A percentile compares a stretch with the other conserved stretches of the same genome.
Evolutionary conservation across 2,888 invertebrate species (phyloP).

Genomic region (Coelinius sp.): DNA sequence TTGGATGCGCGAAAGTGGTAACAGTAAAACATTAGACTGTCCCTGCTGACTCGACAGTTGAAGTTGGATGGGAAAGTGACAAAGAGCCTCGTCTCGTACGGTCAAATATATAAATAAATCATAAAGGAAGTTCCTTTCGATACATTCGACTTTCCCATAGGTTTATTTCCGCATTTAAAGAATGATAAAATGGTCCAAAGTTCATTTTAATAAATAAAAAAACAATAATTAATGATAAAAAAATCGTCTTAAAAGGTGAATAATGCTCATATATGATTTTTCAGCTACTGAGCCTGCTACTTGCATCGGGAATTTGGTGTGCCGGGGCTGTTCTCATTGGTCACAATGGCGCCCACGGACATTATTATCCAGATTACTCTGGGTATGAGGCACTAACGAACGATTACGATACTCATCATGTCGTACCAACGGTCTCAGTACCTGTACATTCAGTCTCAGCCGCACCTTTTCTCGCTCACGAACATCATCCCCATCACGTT

Average conservation of each 20-base stretch:
- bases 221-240: too few relatives aligned
- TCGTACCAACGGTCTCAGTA: conserved; percentile 65
- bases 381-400: conserved; percentile 55
- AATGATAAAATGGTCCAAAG: background rate
- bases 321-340: conserved; percentile 63
- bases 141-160: background rate
- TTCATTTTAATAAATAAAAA: too few relatives aligned
- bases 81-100: background rate
- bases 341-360: conserved; percentile 54
- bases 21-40: background rate
- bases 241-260: background rate
- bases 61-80: conserved; percentile 13
- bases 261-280: conserved; percentile 33
- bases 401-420: conserved; percentile 60
- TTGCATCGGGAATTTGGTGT: conserved; percentile 54
- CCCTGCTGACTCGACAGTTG: conserved; percentile 6
- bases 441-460: conserved; percentile 67
- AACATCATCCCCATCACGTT: conserved; percentile 34
- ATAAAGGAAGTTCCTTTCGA: background rate
- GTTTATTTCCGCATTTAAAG: background rate
- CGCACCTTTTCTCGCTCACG: conserved; percentile 57
- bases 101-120: background rate
- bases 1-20: background rate
- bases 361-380: conserved; percentile 61
- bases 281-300: conserved; percentile 57